Conservation (phyloP, 2,113 vertebrate genomes). For the Cromileptes altivelis region DNA sequence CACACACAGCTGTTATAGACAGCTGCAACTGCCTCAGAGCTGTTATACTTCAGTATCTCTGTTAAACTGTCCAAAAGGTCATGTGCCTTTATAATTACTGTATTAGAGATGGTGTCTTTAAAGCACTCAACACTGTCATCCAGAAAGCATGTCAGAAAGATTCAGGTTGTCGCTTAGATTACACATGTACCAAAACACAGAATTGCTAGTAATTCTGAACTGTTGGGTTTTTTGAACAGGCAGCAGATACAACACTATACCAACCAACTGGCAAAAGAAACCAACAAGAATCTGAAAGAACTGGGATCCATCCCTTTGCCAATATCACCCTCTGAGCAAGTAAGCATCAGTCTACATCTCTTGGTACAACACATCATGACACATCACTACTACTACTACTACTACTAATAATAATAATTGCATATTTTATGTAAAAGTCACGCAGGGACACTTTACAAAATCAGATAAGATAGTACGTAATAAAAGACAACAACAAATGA, state of each 20-base stretch:
- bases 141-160: not conserved
- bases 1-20: not conserved
- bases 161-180: not conserved
- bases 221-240: constrained; percentile 79
- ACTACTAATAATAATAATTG: no score
- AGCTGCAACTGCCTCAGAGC: not conserved
- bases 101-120: not conserved
- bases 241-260: constrained; percentile 95
- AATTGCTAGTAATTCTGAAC: not conserved
- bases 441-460: no score
- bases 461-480: no score
- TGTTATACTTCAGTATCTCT: not conserved
- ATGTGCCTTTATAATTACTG: no score
- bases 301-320: constrained; percentile 89
- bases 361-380: not conserved
- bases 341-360: constrained; percentile 58
- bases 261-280: constrained; percentile 95
- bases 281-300: constrained; percentile 94
- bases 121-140: not conserved
- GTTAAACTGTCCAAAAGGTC: not conserved
- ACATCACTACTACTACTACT: not conserved
- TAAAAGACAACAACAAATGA: no score
- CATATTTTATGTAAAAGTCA: no score
- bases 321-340: constrained; percentile 91
- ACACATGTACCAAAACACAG: no score